Conservation (phyloP, 2,113 vertebrate genomes). For the Cynoglossus semilaevis region DNA sequence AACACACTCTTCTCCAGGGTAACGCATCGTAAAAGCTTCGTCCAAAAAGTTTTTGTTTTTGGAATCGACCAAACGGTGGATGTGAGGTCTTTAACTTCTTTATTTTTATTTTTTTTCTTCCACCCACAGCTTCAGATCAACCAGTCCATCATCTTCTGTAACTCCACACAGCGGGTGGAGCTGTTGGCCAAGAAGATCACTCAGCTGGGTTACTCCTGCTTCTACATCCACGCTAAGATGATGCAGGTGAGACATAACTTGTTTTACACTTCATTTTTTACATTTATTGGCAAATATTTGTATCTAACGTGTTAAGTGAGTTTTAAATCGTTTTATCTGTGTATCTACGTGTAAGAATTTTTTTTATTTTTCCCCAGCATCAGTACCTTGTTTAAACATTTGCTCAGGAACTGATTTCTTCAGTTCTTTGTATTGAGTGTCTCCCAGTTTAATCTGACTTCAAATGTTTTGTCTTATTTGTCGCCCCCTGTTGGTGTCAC, state of each 20-base stretch:
- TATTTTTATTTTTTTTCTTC: neutral
- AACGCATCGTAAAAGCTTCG: slow-evolving; percentile 23
- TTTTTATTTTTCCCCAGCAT: no score
- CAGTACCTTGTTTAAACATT: no score
- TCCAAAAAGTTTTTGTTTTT: no score
- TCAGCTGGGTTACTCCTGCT: slow-evolving; percentile 81
- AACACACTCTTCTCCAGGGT: slow-evolving; percentile 83
- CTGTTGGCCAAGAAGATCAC: slow-evolving; percentile 82
- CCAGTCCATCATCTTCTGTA: slow-evolving; percentile 83
- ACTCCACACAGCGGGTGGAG: slow-evolving; percentile 81
- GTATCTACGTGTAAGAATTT: no score
- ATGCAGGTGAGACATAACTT: slow-evolving; percentile 72
- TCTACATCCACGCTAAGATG: slow-evolving; percentile 83
- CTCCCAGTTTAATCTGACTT: no score
- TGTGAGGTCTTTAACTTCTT: neutral
- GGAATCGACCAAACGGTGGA: no score
- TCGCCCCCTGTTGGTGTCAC: no score
- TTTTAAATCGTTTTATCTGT: no score
- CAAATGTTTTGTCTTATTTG: no score
- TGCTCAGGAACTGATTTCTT: no score
- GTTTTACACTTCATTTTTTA: neutral
- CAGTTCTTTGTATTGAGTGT: no score
- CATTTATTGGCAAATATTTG: neutral
- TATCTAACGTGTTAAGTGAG: neutral
- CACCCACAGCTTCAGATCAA: slow-evolving; percentile 79